These are phyloP conservation scores for Trematocara marginatum DNA, from an alignment of 2,113 vertebrate species.

Conservation along the genomic window DNA sequence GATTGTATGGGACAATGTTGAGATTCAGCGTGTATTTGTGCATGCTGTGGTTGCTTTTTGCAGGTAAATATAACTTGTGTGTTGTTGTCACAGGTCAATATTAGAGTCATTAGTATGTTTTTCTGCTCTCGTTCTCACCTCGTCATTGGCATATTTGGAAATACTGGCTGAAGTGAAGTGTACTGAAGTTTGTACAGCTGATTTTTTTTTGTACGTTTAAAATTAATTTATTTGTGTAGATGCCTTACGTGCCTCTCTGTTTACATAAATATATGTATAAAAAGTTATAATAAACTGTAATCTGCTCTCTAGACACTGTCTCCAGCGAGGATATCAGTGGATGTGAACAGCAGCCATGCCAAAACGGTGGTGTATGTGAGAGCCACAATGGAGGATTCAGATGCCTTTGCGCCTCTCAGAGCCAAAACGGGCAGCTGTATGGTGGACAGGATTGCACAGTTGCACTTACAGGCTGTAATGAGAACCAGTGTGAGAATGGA, in stretches of 20 bases:
- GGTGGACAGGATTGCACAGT: slow-evolving; percentile 82
- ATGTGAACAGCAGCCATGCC: slow-evolving; percentile 81
- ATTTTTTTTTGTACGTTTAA: not conserved
- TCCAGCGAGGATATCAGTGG: slow-evolving; percentile 71
- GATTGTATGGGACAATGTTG: slow-evolving; percentile 49
- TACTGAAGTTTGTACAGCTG: not conserved
- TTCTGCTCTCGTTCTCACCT: not conserved
- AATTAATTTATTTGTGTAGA: not conserved
- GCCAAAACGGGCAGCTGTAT: slow-evolving; percentile 70
- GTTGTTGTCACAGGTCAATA: not conserved
- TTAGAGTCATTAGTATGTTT: not conserved
- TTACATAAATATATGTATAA: not conserved
- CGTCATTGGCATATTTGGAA: not conserved
- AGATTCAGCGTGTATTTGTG: slow-evolving; percentile 38
- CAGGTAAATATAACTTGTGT: slow-evolving; percentile 56
- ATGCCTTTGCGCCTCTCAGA: slow-evolving; percentile 78
- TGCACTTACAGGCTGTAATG: slow-evolving; percentile 77
- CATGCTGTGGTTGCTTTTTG: slow-evolving; percentile 52
- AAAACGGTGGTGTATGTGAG: slow-evolving; percentile 83
- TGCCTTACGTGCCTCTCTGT: not conserved
- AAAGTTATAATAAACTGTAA: not conserved
- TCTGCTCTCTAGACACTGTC: slow-evolving; percentile 66
- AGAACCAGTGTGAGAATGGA: slow-evolving; percentile 77
- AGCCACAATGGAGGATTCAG: slow-evolving; percentile 72
- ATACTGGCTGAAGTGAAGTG: not conserved